These are phyloP conservation scores for Labeo calbasu DNA, from an alignment of 2,797 vertebrate species.

Conservation along the genomic window DNA sequence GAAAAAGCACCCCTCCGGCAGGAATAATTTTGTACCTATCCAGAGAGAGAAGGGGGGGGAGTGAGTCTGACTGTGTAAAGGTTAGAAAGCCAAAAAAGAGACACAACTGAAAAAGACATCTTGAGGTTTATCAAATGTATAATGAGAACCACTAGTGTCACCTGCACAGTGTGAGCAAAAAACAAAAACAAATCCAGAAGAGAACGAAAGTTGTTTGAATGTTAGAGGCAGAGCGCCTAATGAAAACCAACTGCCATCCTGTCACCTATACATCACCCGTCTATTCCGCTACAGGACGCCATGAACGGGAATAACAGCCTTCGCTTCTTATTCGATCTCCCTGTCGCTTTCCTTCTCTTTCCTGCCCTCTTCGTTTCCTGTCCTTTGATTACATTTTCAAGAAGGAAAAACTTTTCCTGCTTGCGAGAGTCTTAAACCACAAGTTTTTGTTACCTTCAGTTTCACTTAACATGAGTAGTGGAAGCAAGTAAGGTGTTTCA, in stretches of 20 bases:
- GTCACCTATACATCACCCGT: slow-evolving; percentile 75
- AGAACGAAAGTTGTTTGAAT: slow-evolving; percentile 49
- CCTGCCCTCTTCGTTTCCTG: slow-evolving; percentile 34
- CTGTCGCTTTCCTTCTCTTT: slow-evolving; percentile 46
- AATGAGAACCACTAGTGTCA: slow-evolving; percentile 30
- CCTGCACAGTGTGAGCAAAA: slow-evolving; percentile 29
- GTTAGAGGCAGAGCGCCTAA: slow-evolving; percentile 74
- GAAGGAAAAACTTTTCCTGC: slow-evolving; percentile 57
- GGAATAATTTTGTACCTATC: slow-evolving; percentile 77
- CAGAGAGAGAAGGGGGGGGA: slow-evolving; percentile 55
- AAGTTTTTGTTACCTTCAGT: slow-evolving; percentile 7
- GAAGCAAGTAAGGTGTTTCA: slow-evolving; percentile 25
- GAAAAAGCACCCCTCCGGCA: slow-evolving; percentile 70
- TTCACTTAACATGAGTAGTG: slow-evolving; percentile 40
- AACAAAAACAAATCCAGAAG: background rate
- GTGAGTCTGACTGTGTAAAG: slow-evolving; percentile 54
- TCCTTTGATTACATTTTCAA: slow-evolving; percentile 61
- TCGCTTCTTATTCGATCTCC: slow-evolving; percentile 69
- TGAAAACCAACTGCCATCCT: slow-evolving; percentile 81
- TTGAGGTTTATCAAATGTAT: slow-evolving; percentile 1
- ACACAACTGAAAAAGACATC: background rate
- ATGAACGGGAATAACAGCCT: slow-evolving; percentile 72
- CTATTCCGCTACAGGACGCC: slow-evolving; percentile 67
- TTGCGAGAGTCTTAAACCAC: background rate
- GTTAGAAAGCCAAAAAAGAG: slow-evolving; percentile 7